These are phyloP conservation scores for Platichthys stellatus DNA, from an alignment of 2,113 vertebrate genomes.

Conservation along the genomic window DNA sequence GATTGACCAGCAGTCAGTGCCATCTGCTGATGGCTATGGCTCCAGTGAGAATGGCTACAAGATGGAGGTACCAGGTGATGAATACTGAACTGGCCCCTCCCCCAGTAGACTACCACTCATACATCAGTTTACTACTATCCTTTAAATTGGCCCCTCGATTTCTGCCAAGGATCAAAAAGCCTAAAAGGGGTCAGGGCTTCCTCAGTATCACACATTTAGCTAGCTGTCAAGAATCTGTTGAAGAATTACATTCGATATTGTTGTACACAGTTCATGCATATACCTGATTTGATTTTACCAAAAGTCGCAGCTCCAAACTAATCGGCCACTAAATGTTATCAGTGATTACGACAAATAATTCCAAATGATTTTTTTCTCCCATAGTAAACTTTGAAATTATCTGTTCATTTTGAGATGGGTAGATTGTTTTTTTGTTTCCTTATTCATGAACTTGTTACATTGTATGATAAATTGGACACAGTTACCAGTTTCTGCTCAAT, in stretches of 20 bases:
- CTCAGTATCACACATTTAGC: background rate
- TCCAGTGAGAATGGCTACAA: constrained; percentile 92
- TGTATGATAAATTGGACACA: constrained; percentile 11
- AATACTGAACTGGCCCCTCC: constrained; percentile 68
- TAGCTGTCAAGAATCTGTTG: constrained; percentile 16
- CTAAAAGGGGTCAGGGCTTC: background rate
- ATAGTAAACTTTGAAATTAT: constrained; percentile 3
- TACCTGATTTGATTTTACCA: constrained; percentile 14
- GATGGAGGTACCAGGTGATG: constrained; percentile 86
- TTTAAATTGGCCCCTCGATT: constrained; percentile 10
- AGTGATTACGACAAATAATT: background rate
- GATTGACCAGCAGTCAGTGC: constrained; percentile 85
- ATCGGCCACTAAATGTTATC: constrained; percentile 38
- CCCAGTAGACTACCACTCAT: background rate
- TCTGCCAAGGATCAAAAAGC: background rate
- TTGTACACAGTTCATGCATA: constrained; percentile 7
- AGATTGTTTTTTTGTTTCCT: constrained; percentile 20
- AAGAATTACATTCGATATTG: constrained; percentile 24
- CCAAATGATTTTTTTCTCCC: background rate
- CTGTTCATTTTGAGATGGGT: constrained; percentile 20
- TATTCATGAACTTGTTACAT: background rate
- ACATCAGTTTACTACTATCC: constrained; percentile 5
- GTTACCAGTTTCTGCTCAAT: constrained; percentile 12
- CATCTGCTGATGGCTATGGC: constrained; percentile 86
- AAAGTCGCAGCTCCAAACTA: constrained; percentile 20